phyloP scores from a whole-genome alignment of 2,797 vertebrate species.

The Sebastes kiyomatsui region DNA sequence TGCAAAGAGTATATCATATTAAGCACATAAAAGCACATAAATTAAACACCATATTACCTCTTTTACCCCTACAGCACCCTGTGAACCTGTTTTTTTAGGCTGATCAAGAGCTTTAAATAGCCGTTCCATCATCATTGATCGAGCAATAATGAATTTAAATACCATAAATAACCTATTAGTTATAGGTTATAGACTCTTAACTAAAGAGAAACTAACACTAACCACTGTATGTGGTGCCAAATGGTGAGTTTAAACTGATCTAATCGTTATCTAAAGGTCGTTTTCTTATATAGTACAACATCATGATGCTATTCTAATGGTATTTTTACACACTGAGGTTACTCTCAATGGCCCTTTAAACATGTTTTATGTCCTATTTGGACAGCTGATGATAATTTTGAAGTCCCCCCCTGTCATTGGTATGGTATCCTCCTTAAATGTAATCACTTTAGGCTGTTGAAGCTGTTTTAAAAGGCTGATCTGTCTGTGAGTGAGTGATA shows the following conservation, averaged over 20 bases:
- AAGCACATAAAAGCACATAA: too few relatives aligned
- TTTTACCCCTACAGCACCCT: background rate
- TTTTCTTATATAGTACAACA: background rate
- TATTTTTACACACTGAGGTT: background rate
- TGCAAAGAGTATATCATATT: constrained; percentile 20
- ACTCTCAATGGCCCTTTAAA: background rate
- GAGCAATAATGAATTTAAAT: background rate
- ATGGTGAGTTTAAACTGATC: background rate
- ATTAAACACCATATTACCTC: background rate
- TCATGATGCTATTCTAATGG: background rate
- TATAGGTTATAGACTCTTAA: background rate
- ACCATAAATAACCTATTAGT: background rate
- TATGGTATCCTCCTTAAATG: background rate
- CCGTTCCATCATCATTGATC: background rate
- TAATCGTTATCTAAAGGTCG: background rate
- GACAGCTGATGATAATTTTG: background rate
- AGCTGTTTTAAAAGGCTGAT: background rate
- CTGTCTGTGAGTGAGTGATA: background rate
- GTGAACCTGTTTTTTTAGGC: background rate
- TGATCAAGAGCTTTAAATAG: background rate
- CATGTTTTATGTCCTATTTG: background rate
- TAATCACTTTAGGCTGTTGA: background rate
- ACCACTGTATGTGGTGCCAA: background rate
- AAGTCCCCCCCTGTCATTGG: background rate
- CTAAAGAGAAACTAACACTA: background rate